These are phyloP conservation scores for Scopus umbretta DNA, from an alignment of 2,113 vertebrate genomes.

Conservation along the genomic window DNA sequence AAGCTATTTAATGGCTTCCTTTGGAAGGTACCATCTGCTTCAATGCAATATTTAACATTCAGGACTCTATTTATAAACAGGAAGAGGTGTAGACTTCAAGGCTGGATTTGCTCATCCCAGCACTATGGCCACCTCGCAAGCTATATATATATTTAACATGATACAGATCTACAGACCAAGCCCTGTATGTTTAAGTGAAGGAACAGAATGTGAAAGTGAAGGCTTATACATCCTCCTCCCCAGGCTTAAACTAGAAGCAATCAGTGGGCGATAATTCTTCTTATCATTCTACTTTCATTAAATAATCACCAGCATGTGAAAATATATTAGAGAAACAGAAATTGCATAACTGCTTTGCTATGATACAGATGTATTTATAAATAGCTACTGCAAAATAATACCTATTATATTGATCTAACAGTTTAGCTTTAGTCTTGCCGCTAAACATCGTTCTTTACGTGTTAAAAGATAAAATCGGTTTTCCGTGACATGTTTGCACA, in stretches of 20 bases:
- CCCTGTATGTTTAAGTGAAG: slow-evolving; percentile 44
- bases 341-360: neutral
- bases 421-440: neutral
- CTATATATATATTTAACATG: slow-evolving; percentile 66
- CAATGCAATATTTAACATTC: slow-evolving; percentile 64
- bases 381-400: neutral
- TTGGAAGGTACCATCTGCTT: slow-evolving; percentile 19
- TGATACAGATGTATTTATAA: neutral
- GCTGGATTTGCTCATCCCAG: slow-evolving; percentile 71
- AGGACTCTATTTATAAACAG: slow-evolving; percentile 76
- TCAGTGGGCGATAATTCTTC: slow-evolving; percentile 63
- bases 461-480: neutral
- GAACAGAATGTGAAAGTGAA: slow-evolving; percentile 27
- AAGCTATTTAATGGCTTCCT: neutral
- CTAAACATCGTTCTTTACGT: neutral
- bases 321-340: neutral
- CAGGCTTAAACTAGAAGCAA: slow-evolving; percentile 66
- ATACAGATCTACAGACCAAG: slow-evolving; percentile 47
- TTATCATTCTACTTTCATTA: slow-evolving; percentile 60
- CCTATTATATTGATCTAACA: neutral
- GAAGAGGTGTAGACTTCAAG: slow-evolving; percentile 72
- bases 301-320: slow-evolving; percentile 38
- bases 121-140: slow-evolving; percentile 81
- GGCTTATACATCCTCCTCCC: slow-evolving; percentile 35
- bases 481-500: neutral